These are phyloP conservation scores for Globia sparganii DNA, from an alignment of 2,888 invertebrate genomes.

Conservation along the genomic window DNA sequence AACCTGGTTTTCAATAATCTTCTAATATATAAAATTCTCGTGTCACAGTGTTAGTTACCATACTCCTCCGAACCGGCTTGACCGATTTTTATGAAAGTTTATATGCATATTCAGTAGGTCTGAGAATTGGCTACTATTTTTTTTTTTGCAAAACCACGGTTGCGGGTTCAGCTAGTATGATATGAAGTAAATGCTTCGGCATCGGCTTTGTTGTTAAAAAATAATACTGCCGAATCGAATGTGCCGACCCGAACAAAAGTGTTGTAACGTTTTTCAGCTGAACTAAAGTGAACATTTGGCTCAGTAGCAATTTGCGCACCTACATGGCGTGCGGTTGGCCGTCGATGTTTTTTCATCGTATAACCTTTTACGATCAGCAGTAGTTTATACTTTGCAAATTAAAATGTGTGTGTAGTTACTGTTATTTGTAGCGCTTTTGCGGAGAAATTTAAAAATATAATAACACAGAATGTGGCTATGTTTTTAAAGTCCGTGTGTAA, in stretches of 20 bases:
- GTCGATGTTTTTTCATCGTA: conserved; percentile 50
- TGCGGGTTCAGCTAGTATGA: too few species aligned
- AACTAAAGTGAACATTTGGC: conserved; percentile 38
- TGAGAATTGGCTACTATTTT: too few species aligned
- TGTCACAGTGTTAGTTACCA: too few species aligned
- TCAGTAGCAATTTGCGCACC: conserved; percentile 38
- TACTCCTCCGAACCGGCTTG: too few species aligned
- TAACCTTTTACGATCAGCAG: conserved; percentile 51
- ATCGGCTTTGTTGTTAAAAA: not conserved
- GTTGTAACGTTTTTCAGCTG: conserved; percentile 23
- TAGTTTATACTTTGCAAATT: conserved; percentile 49
- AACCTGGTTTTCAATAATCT: not conserved
- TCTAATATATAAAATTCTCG: too few species aligned
- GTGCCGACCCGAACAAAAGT: not conserved
- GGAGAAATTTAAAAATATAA: conserved; percentile 4
- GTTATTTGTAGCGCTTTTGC: conserved; percentile 25
- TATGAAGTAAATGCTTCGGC: not conserved
- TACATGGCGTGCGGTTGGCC: conserved; percentile 30
- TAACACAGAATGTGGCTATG: conserved; percentile 1
- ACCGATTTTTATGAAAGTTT: too few species aligned
- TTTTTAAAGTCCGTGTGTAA: not conserved
- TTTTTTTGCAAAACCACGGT: too few species aligned
- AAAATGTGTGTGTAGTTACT: conserved; percentile 37
- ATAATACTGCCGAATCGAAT: not conserved
- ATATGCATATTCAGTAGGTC: too few species aligned